Evolutionary conservation across 2,113 vertebrate species (phyloP).

Genomic region (Microtus richardsoni): DNA sequence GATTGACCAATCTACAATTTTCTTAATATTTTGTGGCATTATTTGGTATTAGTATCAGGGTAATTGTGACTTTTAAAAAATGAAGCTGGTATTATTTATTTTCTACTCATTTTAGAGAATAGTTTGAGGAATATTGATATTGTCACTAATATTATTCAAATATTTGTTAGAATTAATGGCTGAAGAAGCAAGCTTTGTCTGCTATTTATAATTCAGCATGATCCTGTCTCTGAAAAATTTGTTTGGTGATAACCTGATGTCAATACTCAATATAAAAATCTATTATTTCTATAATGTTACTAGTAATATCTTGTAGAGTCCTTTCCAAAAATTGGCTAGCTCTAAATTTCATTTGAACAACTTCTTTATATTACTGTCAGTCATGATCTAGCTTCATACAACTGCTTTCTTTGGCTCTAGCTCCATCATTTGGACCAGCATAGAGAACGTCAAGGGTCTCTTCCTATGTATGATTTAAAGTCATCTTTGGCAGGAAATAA

Average conservation of each 20-base stretch:
- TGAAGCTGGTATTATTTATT: neutral
- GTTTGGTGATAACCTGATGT: neutral
- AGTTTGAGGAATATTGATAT: neutral
- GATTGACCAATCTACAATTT: neutral
- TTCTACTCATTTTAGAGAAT: neutral
- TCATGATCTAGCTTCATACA: neutral
- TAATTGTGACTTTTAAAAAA: neutral
- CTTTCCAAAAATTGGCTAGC: neutral
- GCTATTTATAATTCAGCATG: neutral
- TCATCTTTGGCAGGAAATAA: slow-evolving; percentile 12
- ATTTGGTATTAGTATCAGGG: neutral
- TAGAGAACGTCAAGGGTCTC: neutral
- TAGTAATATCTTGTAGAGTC: neutral
- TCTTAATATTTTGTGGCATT: neutral
- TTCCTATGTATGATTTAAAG: slow-evolving; percentile 36
- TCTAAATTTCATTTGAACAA: neutral
- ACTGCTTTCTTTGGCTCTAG: neutral
- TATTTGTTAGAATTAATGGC: neutral
- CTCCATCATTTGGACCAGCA: neutral
- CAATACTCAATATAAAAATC: neutral
- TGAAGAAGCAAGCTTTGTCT: neutral
- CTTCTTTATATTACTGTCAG: neutral
- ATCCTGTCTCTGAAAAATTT: neutral
- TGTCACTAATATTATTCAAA: neutral
- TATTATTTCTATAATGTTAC: neutral